Evolutionary conservation across 2,113 vertebrate genomes (phyloP).

Genomic region (Sceloporus tristichus): DNA sequence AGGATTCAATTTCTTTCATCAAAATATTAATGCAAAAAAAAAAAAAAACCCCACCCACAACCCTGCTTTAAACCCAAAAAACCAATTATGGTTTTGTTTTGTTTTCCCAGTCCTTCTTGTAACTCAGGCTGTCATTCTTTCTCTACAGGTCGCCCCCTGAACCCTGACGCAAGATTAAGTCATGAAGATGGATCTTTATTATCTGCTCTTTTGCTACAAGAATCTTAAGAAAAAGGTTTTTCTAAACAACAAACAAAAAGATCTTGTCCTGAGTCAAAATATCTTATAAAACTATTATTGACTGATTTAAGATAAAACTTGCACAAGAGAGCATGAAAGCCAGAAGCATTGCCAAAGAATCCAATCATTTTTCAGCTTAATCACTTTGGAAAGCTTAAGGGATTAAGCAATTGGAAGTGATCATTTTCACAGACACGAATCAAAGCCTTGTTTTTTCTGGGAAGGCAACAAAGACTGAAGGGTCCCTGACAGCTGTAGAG

Average conservation of each 20-base stretch:
- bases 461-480: conserved; percentile 41
- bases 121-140: no score
- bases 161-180: neutral
- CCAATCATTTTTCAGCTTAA: conserved; percentile 31
- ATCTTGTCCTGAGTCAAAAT: neutral
- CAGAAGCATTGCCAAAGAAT: conserved; percentile 18
- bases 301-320: neutral
- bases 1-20: no score
- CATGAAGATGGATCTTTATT: neutral
- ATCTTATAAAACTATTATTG: neutral
- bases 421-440: conserved; percentile 40
- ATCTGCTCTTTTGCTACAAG: neutral
- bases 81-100: no score
- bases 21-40: no score
- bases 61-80: no score
- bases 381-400: conserved; percentile 21
- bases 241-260: neutral
- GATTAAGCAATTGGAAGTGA: conserved; percentile 9
- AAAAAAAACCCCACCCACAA: no score
- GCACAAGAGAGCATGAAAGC: neutral
- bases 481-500: conserved; percentile 25
- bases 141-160: neutral
- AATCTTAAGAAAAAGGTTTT: neutral
- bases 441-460: conserved; percentile 19
- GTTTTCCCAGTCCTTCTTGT: no score